Percentiles rank a stretch among this genome's conserved stretches.
These are phyloP conservation scores for Mesocentrotus franciscanus DNA, from an alignment of 53 echinoderm and acorn worm genomes.

Conservation along the genomic window DNA sequence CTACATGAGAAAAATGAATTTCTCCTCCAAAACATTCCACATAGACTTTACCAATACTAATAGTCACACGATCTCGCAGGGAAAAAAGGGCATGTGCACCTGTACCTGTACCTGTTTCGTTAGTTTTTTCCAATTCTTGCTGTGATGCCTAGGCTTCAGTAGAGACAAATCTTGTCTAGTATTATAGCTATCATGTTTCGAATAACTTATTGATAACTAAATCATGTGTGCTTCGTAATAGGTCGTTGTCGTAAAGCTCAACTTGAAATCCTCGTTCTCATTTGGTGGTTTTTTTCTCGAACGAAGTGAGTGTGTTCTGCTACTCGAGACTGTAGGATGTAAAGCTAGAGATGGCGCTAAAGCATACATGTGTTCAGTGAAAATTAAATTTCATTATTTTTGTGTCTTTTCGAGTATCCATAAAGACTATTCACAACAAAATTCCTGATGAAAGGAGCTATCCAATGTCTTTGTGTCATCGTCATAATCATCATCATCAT, in stretches of 20 bases:
- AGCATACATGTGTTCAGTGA: background rate
- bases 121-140: background rate
- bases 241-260: background rate
- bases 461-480: background rate
- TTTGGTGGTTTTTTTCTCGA: background rate
- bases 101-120: background rate
- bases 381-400: background rate
- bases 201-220: background rate
- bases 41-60: background rate
- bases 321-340: background rate
- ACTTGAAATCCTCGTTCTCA: background rate
- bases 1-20: background rate
- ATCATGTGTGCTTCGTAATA: background rate
- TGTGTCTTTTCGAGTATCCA: no score
- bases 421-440: no score
- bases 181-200: background rate
- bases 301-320: background rate
- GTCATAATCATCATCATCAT: background rate
- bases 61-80: background rate
- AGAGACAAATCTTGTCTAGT: background rate
- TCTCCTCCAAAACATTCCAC: background rate
- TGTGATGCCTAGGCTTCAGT: background rate
- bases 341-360: conserved; percentile 2
- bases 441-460: no score
- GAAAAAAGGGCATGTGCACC: background rate